Evolutionary conservation across 2,113 vertebrate species (phyloP).

Genomic region (Steatornis caripensis): DNA sequence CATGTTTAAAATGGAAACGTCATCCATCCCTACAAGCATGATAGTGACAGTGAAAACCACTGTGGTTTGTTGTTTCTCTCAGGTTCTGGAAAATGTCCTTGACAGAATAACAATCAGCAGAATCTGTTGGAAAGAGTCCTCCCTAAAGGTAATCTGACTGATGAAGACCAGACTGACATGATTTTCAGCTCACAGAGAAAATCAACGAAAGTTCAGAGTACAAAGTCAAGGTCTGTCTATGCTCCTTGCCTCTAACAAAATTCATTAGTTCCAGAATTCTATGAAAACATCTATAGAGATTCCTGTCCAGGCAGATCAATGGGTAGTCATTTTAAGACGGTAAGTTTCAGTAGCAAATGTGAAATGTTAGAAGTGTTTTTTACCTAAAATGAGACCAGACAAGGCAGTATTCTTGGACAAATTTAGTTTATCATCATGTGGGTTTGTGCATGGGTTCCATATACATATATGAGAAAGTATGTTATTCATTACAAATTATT

Average conservation of each 20-base stretch:
- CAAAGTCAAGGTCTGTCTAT: background rate
- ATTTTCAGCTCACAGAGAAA: constrained; percentile 4
- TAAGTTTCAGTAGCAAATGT: background rate
- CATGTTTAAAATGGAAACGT: constrained; percentile 30
- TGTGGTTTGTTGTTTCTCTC: background rate
- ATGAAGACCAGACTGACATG: background rate
- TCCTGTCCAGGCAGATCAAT: background rate
- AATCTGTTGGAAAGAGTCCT: background rate
- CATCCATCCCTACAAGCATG: background rate
- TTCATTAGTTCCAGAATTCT: background rate
- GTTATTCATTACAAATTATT: background rate
- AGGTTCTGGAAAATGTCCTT: background rate
- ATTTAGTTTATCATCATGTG: background rate
- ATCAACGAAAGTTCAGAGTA: background rate
- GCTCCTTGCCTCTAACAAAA: background rate
- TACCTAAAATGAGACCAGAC: background rate
- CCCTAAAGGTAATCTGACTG: background rate
- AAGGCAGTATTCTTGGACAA: background rate
- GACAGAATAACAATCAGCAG: background rate
- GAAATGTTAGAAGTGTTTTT: background rate
- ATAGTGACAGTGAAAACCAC: background rate
- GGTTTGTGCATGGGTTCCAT: background rate
- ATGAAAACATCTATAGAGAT: background rate
- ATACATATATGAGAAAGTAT: background rate
- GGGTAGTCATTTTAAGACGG: background rate